Percentiles rank a stretch among this genome's conserved stretches.
Evolutionary conservation across 1,140 invertebrate genomes (phyloP).

Genomic region (Lucilia sericata): DNA sequence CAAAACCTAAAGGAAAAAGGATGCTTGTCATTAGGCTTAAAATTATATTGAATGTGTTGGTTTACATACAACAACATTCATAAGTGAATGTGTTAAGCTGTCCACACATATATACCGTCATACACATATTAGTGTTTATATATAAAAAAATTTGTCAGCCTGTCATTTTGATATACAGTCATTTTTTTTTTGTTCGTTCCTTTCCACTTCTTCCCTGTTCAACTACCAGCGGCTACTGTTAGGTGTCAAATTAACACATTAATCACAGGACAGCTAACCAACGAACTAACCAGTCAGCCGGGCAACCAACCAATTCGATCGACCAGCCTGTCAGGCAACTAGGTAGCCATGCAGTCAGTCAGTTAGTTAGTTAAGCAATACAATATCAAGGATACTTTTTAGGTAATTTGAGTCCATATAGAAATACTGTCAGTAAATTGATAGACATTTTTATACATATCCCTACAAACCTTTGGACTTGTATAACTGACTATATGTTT

Average conservation of each 20-base stretch:
- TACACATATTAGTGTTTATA: not conserved
- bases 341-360: not conserved
- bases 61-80: not conserved
- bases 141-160: slow-evolving; percentile 11
- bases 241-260: slow-evolving; percentile 44
- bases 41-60: slow-evolving; percentile 18
- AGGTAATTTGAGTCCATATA: slow-evolving; percentile 29
- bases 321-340: not conserved
- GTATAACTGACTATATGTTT: not conserved
- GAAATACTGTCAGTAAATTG: slow-evolving; percentile 35
- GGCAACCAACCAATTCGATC: not conserved
- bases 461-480: not conserved
- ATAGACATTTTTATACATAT: slow-evolving; percentile 38
- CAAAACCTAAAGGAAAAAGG: slow-evolving; percentile 24
- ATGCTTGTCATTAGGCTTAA: slow-evolving; percentile 33
- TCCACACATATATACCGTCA: no score
- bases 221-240: slow-evolving; percentile 40
- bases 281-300: not conserved
- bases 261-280: slow-evolving; percentile 43
- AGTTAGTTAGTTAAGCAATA: not conserved
- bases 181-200: not conserved
- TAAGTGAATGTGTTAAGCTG: slow-evolving; percentile 26
- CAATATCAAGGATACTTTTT: not conserved
- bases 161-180: slow-evolving; percentile 2
- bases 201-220: not conserved